Percentiles rank a stretch among this genome's conserved stretches.
Evolutionary conservation across 2,888 invertebrate genomes (phyloP).

Genomic region (Athalia cordata): DNA sequence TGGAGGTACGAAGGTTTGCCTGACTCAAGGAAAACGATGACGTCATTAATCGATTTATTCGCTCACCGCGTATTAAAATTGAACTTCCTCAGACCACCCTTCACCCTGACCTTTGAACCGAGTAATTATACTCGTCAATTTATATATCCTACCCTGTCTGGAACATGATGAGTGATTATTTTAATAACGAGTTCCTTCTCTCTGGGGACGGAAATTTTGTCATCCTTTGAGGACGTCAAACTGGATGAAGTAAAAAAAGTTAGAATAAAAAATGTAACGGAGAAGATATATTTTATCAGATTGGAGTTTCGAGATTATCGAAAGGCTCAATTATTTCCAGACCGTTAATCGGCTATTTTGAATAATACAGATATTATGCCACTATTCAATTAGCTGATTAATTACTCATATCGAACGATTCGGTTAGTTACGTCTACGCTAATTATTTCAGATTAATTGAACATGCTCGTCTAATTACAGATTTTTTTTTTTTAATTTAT

Average conservation of each 20-base stretch:
- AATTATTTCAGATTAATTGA: constrained; percentile 15
- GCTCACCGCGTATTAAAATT: not conserved
- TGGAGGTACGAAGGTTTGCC: constrained; percentile 25
- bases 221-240: too few species aligned
- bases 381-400: constrained; percentile 1
- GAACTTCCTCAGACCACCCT: not conserved
- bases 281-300: not conserved
- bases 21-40: constrained; percentile 10
- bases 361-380: not conserved
- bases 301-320: not conserved
- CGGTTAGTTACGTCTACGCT: not conserved
- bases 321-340: not conserved
- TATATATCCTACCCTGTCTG: too few species aligned
- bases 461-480: not conserved
- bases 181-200: too few species aligned
- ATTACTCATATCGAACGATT: constrained; percentile 13
- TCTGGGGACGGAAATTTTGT: too few species aligned
- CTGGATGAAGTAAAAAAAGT: too few species aligned
- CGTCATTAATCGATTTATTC: not conserved
- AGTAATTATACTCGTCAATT: too few species aligned
- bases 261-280: not conserved
- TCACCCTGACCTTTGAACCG: constrained; percentile 16
- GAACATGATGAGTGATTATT: too few species aligned
- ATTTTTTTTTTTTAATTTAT: too few species aligned
- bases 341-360: not conserved